These are phyloP conservation scores for Palythoa heliodiscus DNA, from an alignment of 92 coral and sea anemone species.

Conservation along the genomic window DNA sequence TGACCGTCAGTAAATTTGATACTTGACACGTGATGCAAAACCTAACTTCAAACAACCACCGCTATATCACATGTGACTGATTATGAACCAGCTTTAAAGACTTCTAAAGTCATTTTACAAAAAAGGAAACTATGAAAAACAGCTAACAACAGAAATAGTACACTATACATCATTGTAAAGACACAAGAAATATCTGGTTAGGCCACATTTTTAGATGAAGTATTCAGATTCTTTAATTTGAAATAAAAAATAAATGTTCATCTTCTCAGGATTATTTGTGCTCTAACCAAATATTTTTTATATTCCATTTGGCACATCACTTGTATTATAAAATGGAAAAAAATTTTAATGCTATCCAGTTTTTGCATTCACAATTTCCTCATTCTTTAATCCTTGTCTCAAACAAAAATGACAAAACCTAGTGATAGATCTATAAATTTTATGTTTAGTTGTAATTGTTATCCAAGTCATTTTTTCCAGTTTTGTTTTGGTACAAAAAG, in stretches of 20 bases:
- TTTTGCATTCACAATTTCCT: too few relatives aligned
- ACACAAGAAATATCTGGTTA: slow-evolving; percentile 5
- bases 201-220: slow-evolving; percentile 1
- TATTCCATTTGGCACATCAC: background rate
- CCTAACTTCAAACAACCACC: too few relatives aligned
- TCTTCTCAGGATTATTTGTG: too few relatives aligned
- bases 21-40: too few relatives aligned
- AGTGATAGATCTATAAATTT: too few relatives aligned
- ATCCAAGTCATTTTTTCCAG: background rate
- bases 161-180: background rate
- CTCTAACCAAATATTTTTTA: slow-evolving; percentile 5
- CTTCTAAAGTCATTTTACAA: background rate
- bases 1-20: background rate
- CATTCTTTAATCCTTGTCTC: background rate
- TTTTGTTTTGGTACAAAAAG: slow-evolving; percentile 1
- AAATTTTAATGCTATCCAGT: background rate
- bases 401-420: background rate
- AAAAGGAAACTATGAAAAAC: background rate
- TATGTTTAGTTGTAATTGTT: background rate
- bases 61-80: too few relatives aligned
- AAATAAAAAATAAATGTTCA: background rate
- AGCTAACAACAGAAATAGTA: background rate
- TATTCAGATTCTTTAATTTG: background rate
- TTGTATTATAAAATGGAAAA: background rate
- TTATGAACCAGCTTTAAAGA: background rate